phyloP scores from a whole-genome alignment of 92 coral and sea anemone species.

The Heteractis magnifica region DNA sequence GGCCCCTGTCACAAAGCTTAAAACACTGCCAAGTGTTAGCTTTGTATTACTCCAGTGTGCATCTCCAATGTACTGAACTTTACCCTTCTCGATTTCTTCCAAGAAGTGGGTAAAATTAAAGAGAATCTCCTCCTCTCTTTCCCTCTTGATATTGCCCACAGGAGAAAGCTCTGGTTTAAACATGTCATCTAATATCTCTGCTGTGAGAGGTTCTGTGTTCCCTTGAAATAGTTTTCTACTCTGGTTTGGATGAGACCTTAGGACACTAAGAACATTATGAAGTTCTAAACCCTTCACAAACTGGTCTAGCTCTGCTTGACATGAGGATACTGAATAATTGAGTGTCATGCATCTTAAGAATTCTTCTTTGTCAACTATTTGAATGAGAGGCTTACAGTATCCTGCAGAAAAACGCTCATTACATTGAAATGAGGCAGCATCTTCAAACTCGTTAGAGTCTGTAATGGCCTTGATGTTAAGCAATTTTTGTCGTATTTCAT shows the following conservation, averaged over 20 bases:
- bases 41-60: constrained; percentile 7
- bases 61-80: constrained; percentile 15
- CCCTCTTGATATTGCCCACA: constrained; percentile 13
- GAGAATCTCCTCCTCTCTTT: constrained; percentile 14
- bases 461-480: not conserved
- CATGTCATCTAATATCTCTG: constrained; percentile 15
- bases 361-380: constrained; percentile 7
- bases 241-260: constrained; percentile 13
- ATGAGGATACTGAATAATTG: constrained; percentile 6
- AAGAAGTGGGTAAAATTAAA: constrained; percentile 15
- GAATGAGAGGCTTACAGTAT: not conserved
- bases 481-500: not conserved
- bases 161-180: constrained; percentile 23
- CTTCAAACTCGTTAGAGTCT: not conserved
- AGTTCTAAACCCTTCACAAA: constrained; percentile 15
- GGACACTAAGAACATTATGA: not conserved
- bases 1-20: constrained; percentile 36
- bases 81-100: constrained; percentile 20
- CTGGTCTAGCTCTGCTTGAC: constrained; percentile 21
- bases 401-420: constrained; percentile 5
- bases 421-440: not conserved
- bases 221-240: not conserved
- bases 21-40: constrained; percentile 11
- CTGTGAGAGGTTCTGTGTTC: constrained; percentile 12
- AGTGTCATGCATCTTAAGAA: constrained; percentile 17